These are phyloP conservation scores for Lamellibrachia columna DNA, from an alignment of 2,888 invertebrate species.

Conservation along the genomic window DNA sequence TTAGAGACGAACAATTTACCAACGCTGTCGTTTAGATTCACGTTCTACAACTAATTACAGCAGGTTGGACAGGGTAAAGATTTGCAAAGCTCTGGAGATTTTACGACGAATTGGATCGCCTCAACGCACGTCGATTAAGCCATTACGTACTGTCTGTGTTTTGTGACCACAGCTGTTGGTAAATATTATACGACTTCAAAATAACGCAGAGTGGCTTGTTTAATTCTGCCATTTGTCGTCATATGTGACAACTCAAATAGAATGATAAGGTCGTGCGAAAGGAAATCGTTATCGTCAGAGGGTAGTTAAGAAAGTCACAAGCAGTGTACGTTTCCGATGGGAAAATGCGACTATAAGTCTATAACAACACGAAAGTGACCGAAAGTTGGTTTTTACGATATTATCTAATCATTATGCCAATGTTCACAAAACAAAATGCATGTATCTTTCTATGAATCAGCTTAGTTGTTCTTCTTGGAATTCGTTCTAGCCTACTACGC, in stretches of 20 bases:
- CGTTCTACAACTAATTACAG: no score
- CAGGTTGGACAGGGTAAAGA: background rate
- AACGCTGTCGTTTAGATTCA: no score
- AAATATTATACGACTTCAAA: background rate
- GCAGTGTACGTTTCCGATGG: background rate
- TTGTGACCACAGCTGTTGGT: background rate
- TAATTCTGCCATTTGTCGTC: conserved; percentile 10
- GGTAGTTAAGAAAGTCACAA: background rate
- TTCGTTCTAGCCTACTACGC: no score
- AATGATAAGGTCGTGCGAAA: background rate
- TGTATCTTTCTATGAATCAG: no score
- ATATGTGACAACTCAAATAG: background rate
- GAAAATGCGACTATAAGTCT: background rate
- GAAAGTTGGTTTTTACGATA: background rate
- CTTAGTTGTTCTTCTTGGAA: no score
- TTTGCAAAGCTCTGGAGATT: background rate
- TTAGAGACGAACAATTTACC: no score
- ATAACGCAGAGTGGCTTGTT: background rate
- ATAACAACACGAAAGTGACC: background rate
- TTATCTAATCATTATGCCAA: background rate
- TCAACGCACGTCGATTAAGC: background rate
- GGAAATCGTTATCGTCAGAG: conserved; percentile 3
- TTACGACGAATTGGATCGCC: background rate
- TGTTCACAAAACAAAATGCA: background rate
- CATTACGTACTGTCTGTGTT: background rate